Conservation (phyloP, 2,888 invertebrate genomes). For the Caenorhabditis afra region DNA sequence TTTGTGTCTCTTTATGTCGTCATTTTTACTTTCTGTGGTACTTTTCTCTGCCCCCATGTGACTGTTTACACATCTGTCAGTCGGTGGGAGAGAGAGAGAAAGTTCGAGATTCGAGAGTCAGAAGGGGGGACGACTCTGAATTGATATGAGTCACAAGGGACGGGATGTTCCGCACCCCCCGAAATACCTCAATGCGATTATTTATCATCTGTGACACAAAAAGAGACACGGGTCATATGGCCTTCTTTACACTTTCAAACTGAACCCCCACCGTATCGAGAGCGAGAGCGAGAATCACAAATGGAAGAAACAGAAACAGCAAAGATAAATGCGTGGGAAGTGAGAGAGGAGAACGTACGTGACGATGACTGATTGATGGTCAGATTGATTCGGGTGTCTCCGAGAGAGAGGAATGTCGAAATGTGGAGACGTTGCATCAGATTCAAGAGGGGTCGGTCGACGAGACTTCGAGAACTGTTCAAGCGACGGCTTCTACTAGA, state of each 20-base stretch:
- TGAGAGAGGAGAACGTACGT: too few relatives aligned
- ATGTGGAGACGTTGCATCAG: too few relatives aligned
- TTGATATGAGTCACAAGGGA: constrained; percentile 17
- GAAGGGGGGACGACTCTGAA: background rate
- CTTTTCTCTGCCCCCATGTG: too few relatives aligned
- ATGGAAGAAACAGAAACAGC: constrained; percentile 7
- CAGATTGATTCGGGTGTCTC: too few relatives aligned
- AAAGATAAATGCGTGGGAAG: background rate
- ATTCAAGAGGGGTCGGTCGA: too few relatives aligned
- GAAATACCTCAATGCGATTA: constrained; percentile 9
- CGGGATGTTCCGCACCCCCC: background rate
- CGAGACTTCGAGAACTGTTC: too few relatives aligned
- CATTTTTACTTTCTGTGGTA: background rate
- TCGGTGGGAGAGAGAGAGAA: too few relatives aligned
- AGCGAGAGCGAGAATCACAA: too few relatives aligned
- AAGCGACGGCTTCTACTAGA: too few relatives aligned
- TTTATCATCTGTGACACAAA: constrained; percentile 23
- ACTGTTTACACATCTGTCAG: constrained; percentile 17
- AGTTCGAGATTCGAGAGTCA: too few relatives aligned
- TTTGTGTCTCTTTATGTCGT: constrained; percentile 23
- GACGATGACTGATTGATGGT: too few relatives aligned
- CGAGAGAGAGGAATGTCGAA: too few relatives aligned
- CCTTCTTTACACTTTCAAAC: constrained; percentile 19
- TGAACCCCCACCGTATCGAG: constrained; percentile 3
- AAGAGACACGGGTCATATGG: constrained; percentile 40